Conservation (phyloP, 1,140 invertebrate genomes). For the Caenorhabditis elegans region WBcel235 BX284606.5:11427001-11427500, state of each 20-base stretch:
- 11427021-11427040: background rate
- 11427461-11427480: background rate
- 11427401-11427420: too few species aligned
- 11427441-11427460: background rate
- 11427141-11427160: background rate
- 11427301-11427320: too few species aligned
- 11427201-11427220: background rate
- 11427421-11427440: too few species aligned
- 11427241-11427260: background rate
- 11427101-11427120: background rate
- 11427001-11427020: background rate
- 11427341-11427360: too few species aligned
- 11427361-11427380: too few species aligned
- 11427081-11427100: background rate
- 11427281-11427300: too few species aligned
- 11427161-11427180: background rate
- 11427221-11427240: background rate
- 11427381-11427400: too few species aligned
- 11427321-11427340: too few species aligned
- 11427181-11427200: background rate
- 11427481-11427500: too few species aligned
- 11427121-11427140: slow-evolving; percentile 7
- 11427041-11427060: background rate
- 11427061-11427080: background rate
- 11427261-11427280: too few species aligned